A percentile compares a stretch with the other conserved stretches of the same genome.
Evolutionary conservation across 2,113 vertebrate species (phyloP).

Genomic region (Thalassoma bifasciatum): DNA sequence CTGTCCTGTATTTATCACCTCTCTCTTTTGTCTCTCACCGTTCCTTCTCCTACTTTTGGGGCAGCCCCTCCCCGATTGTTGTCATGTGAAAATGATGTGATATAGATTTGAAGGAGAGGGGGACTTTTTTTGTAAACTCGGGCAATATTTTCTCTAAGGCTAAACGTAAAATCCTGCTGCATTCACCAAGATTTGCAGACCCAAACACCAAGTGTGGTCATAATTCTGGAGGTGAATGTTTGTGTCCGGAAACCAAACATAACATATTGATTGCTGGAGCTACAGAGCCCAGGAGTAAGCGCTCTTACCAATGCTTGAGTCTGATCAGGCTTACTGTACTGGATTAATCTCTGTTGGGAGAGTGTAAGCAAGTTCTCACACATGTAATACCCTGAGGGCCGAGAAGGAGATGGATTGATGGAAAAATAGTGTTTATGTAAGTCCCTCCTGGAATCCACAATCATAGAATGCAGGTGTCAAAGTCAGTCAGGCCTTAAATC

Average conservation of each 20-base stretch:
- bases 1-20: slow-evolving; percentile 50
- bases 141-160: slow-evolving; percentile 10
- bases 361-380: slow-evolving; percentile 21
- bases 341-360: slow-evolving; percentile 27
- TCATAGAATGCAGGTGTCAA: slow-evolving; percentile 24
- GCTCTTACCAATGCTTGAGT: slow-evolving; percentile 23
- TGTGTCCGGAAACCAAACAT: slow-evolving; percentile 39
- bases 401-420: background rate
- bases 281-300: slow-evolving; percentile 19
- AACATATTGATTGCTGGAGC: slow-evolving; percentile 45
- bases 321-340: slow-evolving; percentile 22
- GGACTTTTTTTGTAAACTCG: slow-evolving; percentile 14
- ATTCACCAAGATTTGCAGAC: slow-evolving; percentile 10
- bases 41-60: slow-evolving; percentile 9
- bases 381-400: slow-evolving; percentile 16
- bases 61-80: slow-evolving; percentile 10
- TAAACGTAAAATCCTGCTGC: slow-evolving; percentile 9
- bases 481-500: background rate
- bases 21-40: slow-evolving; percentile 35
- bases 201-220: slow-evolving; percentile 12
- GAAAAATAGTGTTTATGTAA: background rate
- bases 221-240: slow-evolving; percentile 22
- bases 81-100: slow-evolving; percentile 34
- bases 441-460: slow-evolving; percentile 2
- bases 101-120: slow-evolving; percentile 35